Conservation (phyloP, 2,888 invertebrate genomes). For the Cantharis rufa region DNA sequence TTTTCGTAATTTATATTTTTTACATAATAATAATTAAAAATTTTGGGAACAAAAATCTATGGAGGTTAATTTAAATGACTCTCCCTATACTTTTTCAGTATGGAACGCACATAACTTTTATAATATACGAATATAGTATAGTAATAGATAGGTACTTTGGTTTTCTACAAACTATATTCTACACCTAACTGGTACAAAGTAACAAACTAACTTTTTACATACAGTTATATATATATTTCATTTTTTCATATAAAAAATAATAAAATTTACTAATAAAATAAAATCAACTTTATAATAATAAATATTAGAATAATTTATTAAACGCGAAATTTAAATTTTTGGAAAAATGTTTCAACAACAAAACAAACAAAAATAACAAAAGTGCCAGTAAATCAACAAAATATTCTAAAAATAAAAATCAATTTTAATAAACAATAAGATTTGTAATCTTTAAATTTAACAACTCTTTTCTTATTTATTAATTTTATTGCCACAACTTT, state of each 20-base stretch:
- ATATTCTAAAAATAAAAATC: neutral
- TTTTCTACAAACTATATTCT: slow-evolving; percentile 17
- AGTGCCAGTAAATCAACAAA: too few species aligned
- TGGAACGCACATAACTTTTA: slow-evolving; percentile 9
- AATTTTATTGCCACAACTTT: slow-evolving; percentile 4
- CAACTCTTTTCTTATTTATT: neutral
- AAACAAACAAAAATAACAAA: neutral
- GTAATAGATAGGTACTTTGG: slow-evolving; percentile 16
- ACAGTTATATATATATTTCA: neutral
- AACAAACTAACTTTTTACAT: slow-evolving; percentile 8
- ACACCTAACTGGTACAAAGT: slow-evolving; percentile 18
- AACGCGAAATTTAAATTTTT: neutral
- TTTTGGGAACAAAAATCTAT: neutral
- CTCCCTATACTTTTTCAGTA: neutral
- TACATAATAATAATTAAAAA: neutral
- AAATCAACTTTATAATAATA: neutral
- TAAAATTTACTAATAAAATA: neutral
- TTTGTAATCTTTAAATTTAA: neutral
- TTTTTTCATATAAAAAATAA: neutral
- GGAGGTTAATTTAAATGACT: neutral
- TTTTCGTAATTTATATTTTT: neutral
- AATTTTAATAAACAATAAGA: neutral
- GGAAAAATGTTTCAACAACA: neutral
- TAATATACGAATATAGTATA: slow-evolving; percentile 7
- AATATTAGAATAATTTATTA: neutral